phyloP scores from a whole-genome alignment of 2,797 vertebrate genomes.

The Pseudochirops cupreus region DNA sequence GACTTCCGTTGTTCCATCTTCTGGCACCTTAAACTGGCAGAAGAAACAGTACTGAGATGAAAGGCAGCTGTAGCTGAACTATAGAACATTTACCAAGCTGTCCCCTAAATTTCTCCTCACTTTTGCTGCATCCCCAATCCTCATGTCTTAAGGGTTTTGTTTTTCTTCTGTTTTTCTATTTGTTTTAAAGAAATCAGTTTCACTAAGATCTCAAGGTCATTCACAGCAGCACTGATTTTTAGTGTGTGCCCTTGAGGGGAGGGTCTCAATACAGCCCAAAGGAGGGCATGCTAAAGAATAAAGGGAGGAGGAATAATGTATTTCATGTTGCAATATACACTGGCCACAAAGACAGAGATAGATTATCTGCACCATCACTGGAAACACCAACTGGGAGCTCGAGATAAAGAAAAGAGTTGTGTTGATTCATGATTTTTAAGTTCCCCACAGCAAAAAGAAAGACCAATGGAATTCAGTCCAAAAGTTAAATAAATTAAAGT shows the following conservation, averaged over 20 bases:
- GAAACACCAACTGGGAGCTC: background rate
- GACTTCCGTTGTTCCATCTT: background rate
- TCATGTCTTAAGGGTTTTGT: background rate
- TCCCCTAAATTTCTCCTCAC: background rate
- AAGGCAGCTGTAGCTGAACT: background rate
- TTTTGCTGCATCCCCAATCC: background rate
- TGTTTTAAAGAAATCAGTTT: background rate
- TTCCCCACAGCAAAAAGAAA: background rate
- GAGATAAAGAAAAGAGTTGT: background rate
- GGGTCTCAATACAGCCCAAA: background rate
- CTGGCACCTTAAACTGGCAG: background rate
- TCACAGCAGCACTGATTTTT: background rate
- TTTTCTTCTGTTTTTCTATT: background rate
- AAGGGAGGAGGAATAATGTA: background rate
- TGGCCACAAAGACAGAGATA: background rate
- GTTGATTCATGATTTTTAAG: background rate
- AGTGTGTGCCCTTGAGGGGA: background rate
- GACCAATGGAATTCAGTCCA: background rate
- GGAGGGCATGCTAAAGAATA: background rate
- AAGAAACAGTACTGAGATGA: background rate
- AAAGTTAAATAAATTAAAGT: background rate
- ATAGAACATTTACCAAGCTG: background rate
- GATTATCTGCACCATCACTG: background rate
- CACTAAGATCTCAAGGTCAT: background rate
- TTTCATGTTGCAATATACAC: background rate